Evolutionary conservation across 2,113 vertebrate species (phyloP).

Genomic region (Calypte anna): DNA sequence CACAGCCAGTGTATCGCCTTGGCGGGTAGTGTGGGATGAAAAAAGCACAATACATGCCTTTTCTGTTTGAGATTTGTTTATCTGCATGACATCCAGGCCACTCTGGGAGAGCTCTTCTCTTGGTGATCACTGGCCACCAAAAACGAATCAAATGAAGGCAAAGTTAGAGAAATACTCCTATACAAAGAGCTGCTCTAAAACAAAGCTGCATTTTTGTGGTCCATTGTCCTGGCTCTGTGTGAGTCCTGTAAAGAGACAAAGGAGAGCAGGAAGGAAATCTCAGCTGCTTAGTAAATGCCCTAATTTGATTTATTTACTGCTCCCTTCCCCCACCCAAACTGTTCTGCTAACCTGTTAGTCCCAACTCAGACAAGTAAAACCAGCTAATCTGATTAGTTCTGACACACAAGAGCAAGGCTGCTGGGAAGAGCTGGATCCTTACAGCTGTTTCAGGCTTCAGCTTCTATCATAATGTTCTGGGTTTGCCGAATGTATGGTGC

Average conservation of each 20-base stretch:
- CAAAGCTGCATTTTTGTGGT: constrained; percentile 42
- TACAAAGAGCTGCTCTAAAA: constrained; percentile 49
- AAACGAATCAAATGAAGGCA: constrained; percentile 38
- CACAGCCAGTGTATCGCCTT: constrained; percentile 9
- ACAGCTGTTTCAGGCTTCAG: constrained; percentile 35
- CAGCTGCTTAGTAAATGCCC: constrained; percentile 53
- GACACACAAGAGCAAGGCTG: constrained; percentile 57
- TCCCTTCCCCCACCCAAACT: constrained; percentile 57
- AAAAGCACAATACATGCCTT: constrained; percentile 32
- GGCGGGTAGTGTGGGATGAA: background rate
- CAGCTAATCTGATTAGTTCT: constrained; percentile 68
- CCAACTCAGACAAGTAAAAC: constrained; percentile 61
- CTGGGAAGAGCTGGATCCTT: constrained; percentile 27
- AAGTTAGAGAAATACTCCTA: constrained; percentile 25
- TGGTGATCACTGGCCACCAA: background rate
- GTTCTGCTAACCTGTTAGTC: constrained; percentile 64
- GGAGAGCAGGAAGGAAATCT: constrained; percentile 34
- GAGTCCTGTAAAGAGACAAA: constrained; percentile 49
- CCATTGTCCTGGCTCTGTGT: constrained; percentile 58
- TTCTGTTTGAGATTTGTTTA: constrained; percentile 44
- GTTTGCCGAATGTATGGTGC: background rate
- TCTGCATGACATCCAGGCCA: background rate
- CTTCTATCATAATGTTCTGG: background rate
- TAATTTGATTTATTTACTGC: constrained; percentile 56
- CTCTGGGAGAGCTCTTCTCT: background rate